Evolutionary conservation across 2,797 vertebrate species (phyloP).

Genomic region (Siniperca obscura): DNA sequence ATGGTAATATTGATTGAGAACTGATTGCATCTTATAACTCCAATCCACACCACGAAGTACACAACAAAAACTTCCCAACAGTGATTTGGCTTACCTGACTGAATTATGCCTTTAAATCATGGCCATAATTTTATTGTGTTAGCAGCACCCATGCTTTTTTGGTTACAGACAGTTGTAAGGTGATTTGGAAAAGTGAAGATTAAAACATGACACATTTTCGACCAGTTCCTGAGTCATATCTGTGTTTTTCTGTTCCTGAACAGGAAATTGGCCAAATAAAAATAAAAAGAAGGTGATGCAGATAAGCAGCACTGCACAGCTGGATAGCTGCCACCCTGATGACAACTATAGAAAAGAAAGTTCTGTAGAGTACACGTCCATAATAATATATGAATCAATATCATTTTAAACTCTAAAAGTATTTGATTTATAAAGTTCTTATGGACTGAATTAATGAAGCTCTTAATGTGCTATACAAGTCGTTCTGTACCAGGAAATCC

Average conservation of each 20-base stretch:
- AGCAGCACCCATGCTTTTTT: background rate
- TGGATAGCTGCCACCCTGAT: background rate
- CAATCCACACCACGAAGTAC: background rate
- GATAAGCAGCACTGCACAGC: background rate
- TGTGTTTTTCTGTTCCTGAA: background rate
- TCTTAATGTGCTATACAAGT: background rate
- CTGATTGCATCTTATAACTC: background rate
- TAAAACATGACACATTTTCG: background rate
- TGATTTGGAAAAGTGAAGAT: constrained; percentile 1
- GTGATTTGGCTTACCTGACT: background rate
- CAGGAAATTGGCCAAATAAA: constrained; percentile 13
- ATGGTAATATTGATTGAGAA: background rate
- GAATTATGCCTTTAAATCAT: background rate
- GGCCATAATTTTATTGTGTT: background rate
- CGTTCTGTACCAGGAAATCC: constrained; percentile 34
- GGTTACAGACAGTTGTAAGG: background rate
- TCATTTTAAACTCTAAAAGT: background rate
- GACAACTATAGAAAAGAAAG: background rate
- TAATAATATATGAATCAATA: background rate
- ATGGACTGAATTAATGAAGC: constrained; percentile 31
- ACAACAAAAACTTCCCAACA: background rate
- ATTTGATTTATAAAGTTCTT: constrained; percentile 17
- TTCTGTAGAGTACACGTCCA: background rate
- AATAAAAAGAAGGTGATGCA: constrained; percentile 6
- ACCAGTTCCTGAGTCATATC: background rate